phyloP scores from a whole-genome alignment of 2,113 vertebrate species.

The Puntigrus tetrazona region DNA sequence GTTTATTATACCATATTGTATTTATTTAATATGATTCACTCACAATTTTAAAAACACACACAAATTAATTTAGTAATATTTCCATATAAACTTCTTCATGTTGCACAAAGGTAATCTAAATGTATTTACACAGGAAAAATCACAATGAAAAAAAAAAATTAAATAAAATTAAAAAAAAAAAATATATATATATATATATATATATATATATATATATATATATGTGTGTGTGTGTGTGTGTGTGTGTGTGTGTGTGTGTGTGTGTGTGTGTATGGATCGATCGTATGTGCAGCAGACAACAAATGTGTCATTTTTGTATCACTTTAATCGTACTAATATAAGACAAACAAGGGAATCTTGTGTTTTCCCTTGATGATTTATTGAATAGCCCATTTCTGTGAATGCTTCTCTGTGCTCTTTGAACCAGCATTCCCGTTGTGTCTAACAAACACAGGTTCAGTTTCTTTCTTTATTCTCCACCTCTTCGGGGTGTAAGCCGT shows the following conservation, averaged over 20 bases:
- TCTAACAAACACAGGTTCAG: slow-evolving; percentile 21
- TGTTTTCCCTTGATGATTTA: slow-evolving; percentile 10
- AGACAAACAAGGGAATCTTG: not conserved
- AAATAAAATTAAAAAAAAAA: too few relatives aligned
- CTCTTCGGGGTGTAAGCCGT: slow-evolving; percentile 13
- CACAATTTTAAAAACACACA: not conserved
- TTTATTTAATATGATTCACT: too few relatives aligned
- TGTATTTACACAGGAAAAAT: not conserved
- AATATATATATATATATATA: too few relatives aligned
- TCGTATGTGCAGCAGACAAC: not conserved
- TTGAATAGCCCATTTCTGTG: not conserved
- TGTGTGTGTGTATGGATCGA: too few relatives aligned
- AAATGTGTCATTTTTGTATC: not conserved
- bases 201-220: too few relatives aligned
- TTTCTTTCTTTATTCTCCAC: slow-evolving; percentile 3
- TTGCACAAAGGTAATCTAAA: not conserved
- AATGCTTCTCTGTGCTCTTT: not conserved
- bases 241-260: too few relatives aligned
- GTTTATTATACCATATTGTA: not conserved
- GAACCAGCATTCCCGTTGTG: not conserved
- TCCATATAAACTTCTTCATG: not conserved
- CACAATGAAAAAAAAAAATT: not conserved
- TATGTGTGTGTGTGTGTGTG: too few relatives aligned
- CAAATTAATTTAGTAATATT: not conserved
- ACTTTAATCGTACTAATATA: not conserved